Base-by-base conservation (phyloP, 2,797 vertebrate species). In the Sebastes oblongus region DNA sequence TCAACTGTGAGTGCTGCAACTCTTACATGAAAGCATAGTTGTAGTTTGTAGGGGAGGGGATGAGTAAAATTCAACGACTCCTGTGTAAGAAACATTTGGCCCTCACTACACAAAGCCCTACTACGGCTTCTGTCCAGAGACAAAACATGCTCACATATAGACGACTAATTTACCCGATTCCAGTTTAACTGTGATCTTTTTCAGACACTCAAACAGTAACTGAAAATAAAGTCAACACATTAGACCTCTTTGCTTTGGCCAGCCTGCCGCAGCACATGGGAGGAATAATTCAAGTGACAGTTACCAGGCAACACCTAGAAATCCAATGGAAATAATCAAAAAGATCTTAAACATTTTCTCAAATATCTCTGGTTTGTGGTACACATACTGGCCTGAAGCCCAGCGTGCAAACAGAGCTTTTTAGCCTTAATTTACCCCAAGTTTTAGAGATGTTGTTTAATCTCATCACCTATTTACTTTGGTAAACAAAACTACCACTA, bases 281-380 rank as follows among this genome's bases (percentile, higher is more conserved):
- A 75, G 72, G 36, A 55, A 22, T 61, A 72, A 78, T 86, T 86
- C 27, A 64, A 77, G 56, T 82, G 79, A 90, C 83, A 80, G 83
- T 74, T 84, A 79, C 81, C 64, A 78, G 83, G 64, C 56, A 62
- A 89, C 78, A 81, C 72, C 69, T 66, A 78, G 60, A 72, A 80
- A 85, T 83, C 56, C 66, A 70, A 72, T 80, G 27, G 83, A 90
- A 86, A 81, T 27, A 82, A 85, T 81, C 66, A 62, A 82, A 83
- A 78, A 46, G 66, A 79, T 78, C 25, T 86, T 22, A 5, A 78
- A 71, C 25, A 50, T 69, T 60, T 80, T 66, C 61, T 85, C 71
- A 77, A 42, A 81, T 72, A 68, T 18, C 56, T 66, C 20, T 69
- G 52, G 22, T 70, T 77, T 39, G 42, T 60, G n/a, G 78, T 65